A percentile compares a stretch with the other conserved stretches of the same genome.
Evolutionary conservation across 2,888 invertebrate species (phyloP).

Genomic region (Fissipunctia ypsillon): DNA sequence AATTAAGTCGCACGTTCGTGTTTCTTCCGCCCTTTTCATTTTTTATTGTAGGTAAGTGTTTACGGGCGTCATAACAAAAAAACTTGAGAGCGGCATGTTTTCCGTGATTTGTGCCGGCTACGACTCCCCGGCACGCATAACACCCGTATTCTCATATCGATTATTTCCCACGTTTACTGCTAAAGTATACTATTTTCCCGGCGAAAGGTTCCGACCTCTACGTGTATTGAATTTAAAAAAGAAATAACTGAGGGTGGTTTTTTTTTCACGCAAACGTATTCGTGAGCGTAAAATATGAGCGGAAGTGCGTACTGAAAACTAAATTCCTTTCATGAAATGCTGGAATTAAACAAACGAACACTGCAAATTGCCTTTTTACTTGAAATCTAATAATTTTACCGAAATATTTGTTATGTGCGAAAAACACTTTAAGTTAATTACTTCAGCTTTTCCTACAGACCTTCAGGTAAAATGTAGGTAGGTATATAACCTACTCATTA

Average conservation of each 20-base stretch:
- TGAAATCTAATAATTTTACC: background rate
- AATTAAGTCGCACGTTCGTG: conserved; percentile 38
- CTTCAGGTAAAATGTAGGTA: background rate
- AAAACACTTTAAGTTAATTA: background rate
- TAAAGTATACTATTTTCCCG: conserved; percentile 55
- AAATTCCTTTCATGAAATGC: conserved; percentile 21
- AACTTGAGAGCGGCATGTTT: conserved; percentile 28
- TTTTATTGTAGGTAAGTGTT: conserved; percentile 44
- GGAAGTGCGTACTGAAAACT: conserved; percentile 51
- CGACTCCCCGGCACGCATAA: conserved; percentile 52
- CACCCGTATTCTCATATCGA: conserved; percentile 64
- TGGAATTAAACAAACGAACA: conserved; percentile 9
- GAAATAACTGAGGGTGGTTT: conserved; percentile 61
- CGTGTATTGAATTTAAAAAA: conserved; percentile 69
- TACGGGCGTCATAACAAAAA: conserved; percentile 45
- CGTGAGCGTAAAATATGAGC: conserved; percentile 38
- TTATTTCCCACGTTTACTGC: conserved; percentile 65
- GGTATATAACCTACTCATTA: background rate
- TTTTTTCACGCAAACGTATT: conserved; percentile 56
- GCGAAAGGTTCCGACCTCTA: conserved; percentile 43
- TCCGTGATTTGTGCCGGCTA: conserved; percentile 60
- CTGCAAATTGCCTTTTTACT: conserved; percentile 21
- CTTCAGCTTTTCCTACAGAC: background rate
- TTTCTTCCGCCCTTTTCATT: conserved; percentile 36
- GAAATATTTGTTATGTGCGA: background rate